phyloP scores from a whole-genome alignment of 2,113 vertebrate species.

The Seriola rivoliana region DNA sequence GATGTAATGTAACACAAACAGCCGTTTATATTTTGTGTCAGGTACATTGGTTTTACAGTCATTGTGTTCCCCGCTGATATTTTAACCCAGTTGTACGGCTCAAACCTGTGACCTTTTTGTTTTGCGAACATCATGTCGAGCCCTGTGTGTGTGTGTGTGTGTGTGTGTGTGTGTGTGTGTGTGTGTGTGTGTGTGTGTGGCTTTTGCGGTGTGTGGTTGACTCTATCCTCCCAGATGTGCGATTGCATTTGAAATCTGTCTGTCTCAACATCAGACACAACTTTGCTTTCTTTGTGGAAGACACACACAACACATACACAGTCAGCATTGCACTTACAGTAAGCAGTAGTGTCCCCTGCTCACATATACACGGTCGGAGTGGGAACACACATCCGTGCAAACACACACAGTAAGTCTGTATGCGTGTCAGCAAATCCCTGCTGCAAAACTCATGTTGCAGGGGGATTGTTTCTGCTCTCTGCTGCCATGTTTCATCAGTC shows the following conservation, averaged over 20 bases:
- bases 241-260: not conserved
- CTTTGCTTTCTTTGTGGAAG: not conserved
- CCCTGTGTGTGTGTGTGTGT: not conserved
- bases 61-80: not conserved
- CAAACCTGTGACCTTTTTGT: not conserved
- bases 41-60: not conserved
- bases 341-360: not conserved
- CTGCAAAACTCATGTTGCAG: slow-evolving; percentile 55
- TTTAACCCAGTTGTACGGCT: not conserved
- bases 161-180: not conserved
- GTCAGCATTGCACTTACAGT: not conserved
- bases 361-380: slow-evolving; percentile 12
- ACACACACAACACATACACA: not conserved
- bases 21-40: not conserved
- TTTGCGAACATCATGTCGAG: not conserved
- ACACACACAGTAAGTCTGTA: slow-evolving; percentile 25
- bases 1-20: slow-evolving; percentile 9
- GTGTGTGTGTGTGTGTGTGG: too few relatives aligned
- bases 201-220: not conserved
- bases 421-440: slow-evolving; percentile 69
- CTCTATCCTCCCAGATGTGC: not conserved
- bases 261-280: not conserved
- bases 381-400: not conserved
- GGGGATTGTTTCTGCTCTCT: slow-evolving; percentile 54
- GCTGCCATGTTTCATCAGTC: slow-evolving; percentile 60